Evolutionary conservation across 2,797 vertebrate species (phyloP).

Genomic region (Catamblyrhynchus diadema): DNA sequence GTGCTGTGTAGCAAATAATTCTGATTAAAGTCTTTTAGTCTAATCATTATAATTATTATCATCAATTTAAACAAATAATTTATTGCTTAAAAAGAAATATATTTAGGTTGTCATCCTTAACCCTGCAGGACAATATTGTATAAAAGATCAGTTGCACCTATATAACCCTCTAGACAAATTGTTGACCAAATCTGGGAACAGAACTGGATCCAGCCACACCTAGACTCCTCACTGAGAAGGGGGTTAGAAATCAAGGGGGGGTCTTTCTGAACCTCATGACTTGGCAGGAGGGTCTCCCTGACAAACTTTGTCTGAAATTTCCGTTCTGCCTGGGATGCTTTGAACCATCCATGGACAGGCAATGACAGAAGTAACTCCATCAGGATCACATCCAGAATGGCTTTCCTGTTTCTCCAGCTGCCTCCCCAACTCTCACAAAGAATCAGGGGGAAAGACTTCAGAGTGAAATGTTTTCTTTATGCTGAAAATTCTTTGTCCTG

Average conservation of each 20-base stretch:
- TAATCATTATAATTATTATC: not conserved
- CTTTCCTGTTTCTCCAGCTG: not conserved
- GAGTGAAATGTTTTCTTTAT: not conserved
- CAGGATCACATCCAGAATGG: not conserved
- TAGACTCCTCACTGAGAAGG: not conserved
- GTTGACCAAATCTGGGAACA: not conserved
- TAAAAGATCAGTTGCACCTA: not conserved
- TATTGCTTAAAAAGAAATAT: not conserved
- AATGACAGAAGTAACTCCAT: not conserved
- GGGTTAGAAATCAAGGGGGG: not conserved
- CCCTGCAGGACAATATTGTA: not conserved
- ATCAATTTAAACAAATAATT: not conserved
- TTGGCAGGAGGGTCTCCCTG: not conserved
- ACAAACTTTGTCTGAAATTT: not conserved
- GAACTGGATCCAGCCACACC: not conserved
- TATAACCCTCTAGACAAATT: not conserved
- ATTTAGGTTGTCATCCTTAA: not conserved
- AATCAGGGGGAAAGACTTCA: not conserved
- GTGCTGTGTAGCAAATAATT: not conserved
- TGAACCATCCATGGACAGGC: not conserved
- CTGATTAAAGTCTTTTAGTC: not conserved
- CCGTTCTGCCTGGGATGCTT: not conserved
- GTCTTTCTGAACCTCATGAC: fast-evolving
- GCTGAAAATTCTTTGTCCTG: not conserved
- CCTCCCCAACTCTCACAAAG: not conserved